phyloP scores from a whole-genome alignment of 2,113 vertebrate genomes.

The Notarius quadriscutis region DNA sequence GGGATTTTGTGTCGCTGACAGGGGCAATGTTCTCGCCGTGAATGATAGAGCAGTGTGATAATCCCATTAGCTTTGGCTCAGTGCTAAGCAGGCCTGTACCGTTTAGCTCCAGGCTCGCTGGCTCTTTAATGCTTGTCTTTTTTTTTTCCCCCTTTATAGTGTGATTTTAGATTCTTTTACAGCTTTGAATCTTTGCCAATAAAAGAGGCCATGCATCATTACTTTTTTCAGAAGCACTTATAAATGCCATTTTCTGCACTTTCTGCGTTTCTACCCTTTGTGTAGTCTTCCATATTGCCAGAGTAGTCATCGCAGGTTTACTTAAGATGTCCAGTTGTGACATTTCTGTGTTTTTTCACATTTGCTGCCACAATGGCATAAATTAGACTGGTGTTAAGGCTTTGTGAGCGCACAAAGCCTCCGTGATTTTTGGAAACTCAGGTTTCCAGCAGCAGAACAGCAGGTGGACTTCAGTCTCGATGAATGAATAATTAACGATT shows the following conservation, averaged over 20 bases:
- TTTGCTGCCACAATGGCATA: background rate
- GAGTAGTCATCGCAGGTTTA: background rate
- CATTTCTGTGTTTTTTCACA: background rate
- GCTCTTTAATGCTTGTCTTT: constrained; percentile 25
- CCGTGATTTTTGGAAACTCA: background rate
- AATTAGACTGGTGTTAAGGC: background rate
- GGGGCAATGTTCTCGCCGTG: constrained; percentile 57
- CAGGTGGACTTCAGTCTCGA: background rate
- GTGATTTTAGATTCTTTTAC: constrained; percentile 12
- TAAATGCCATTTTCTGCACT: background rate
- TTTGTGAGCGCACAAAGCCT: background rate
- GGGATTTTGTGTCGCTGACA: constrained; percentile 62
- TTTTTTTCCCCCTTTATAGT: constrained; percentile 18
- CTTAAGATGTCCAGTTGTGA: background rate
- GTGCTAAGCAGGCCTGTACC: constrained; percentile 47
- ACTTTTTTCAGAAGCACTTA: constrained; percentile 23
- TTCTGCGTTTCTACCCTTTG: background rate
- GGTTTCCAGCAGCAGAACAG: background rate
- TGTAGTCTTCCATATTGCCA: background rate
- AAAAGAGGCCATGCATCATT: background rate
- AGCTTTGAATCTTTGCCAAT: constrained; percentile 18
- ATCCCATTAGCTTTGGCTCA: constrained; percentile 63
- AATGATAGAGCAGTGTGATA: constrained; percentile 60
- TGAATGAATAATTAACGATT: constrained; percentile 23
- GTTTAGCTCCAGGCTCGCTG: constrained; percentile 43